Evolutionary conservation across 2,797 vertebrate genomes (phyloP), one percentile per base, ranked within the genome.

Genomic region (Apogon talboti): DNA sequence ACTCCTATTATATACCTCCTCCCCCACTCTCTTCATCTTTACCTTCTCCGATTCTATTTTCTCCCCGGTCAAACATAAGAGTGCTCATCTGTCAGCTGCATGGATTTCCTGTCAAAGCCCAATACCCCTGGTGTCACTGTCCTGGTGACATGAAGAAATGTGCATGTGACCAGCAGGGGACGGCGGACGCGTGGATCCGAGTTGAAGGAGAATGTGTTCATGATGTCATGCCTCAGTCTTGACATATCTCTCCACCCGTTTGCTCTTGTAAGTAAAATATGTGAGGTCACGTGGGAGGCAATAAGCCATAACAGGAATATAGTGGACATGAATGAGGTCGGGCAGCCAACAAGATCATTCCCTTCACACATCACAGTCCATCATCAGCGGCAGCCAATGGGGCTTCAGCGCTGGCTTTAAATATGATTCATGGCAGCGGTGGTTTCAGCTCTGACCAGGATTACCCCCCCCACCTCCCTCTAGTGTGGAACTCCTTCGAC

Each of bases 21-120:
- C 43, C 53, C 54, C 49, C 48, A 18, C 24, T 47, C 56, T 67
- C 71, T 49, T 78, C 68, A 55, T 84, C 60, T 71, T 57, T 72
- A 66, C 37, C 54, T 79, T 50, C 56, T 69, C 44, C 42, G 70
- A 41, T 81, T 83, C 78, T 77, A 85, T 89, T 88, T 87, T 89
- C 83, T 86, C 50, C 49, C 58, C 46, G 4, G 79, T 82, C 84
- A 79, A 81, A 89, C 70, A 52, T 81, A 71, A 86, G 74, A 85
- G 84, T 55, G 4, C 57, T 87, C 86, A 88, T 91, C 81, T 68
- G 81, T 92, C 88, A 87, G 18, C 68, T 45, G 24, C 74, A 92
- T 90, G 75, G 91, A 92, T 91, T 92, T 87, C 55, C 80, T 72
- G 81, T 85, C 82, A 83, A 84, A 86, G 64, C 14, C 73, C 73